phyloP scores from a whole-genome alignment of 2,888 invertebrate genomes.

The Microctonus hyperodae region DNA sequence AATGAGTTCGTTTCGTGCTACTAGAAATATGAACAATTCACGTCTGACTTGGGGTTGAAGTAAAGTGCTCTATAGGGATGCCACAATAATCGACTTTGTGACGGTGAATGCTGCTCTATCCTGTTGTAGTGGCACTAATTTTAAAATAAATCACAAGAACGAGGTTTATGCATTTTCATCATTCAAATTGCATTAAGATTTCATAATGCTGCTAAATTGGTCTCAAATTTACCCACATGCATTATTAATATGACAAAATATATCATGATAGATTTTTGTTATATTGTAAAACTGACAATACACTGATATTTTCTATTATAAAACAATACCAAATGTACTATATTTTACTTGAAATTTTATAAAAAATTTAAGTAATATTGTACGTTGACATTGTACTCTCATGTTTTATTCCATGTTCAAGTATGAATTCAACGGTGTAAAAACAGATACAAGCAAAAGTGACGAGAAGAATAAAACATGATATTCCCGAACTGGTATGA shows the following conservation, averaged over 20 bases:
- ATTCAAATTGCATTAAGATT: conserved; percentile 21
- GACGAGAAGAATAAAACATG: conserved; percentile 26
- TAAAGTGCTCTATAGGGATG: conserved; percentile 31
- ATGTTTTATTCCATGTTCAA: conserved; percentile 20
- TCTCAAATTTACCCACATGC: conserved; percentile 3
- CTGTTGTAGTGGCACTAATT: conserved; percentile 23
- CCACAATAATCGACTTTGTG: conserved; percentile 30
- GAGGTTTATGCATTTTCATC: conserved; percentile 39
- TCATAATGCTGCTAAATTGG: conserved; percentile 8
- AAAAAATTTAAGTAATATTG: conserved; percentile 19
- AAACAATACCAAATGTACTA: too few relatives aligned
- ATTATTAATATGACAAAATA: conserved; percentile 28
- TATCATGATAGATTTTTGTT: not conserved
- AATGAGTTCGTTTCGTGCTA: conserved; percentile 28
- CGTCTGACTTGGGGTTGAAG: conserved; percentile 28
- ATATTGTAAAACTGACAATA: too few relatives aligned
- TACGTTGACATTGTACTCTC: not conserved
- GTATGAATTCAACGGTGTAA: not conserved
- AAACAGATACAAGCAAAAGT: conserved; percentile 2
- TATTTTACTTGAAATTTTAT: not conserved
- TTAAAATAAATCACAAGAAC: conserved; percentile 23
- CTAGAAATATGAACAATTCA: conserved; percentile 34
- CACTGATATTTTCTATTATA: not conserved
- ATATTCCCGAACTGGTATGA: conserved; percentile 3
- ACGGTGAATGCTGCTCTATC: conserved; percentile 34